Evolutionary conservation across 2,113 vertebrate species (phyloP).

Genomic region (Hyla sarda): DNA sequence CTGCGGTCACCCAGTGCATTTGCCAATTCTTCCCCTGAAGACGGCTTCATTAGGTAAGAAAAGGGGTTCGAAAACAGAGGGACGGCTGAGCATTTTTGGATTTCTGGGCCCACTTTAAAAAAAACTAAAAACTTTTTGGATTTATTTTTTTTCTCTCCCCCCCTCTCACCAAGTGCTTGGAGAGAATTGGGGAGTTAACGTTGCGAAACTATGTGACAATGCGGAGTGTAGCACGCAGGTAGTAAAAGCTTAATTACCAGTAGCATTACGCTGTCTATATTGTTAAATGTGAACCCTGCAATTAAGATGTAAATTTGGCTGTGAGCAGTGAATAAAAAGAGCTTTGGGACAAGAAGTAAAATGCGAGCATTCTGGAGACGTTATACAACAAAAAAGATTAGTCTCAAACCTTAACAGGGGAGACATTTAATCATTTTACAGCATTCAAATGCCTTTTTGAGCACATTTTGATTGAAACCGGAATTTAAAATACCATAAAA

Average conservation of each 20-base stretch:
- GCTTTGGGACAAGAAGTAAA: conserved; percentile 71
- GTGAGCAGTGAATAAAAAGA: conserved; percentile 75
- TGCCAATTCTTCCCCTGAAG: not conserved
- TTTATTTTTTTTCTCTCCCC: no score
- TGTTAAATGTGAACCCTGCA: conserved; percentile 79
- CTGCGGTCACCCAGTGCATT: not conserved
- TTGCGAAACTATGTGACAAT: conserved; percentile 65
- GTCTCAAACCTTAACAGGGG: conserved; percentile 65
- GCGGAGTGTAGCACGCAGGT: conserved; percentile 73
- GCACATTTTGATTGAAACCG: conserved; percentile 61
- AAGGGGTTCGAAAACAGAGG: not conserved
- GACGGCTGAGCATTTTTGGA: not conserved
- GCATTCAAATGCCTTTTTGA: conserved; percentile 61
- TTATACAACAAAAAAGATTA: conserved; percentile 48
- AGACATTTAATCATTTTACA: conserved; percentile 65
- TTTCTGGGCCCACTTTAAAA: not conserved
- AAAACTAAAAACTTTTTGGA: not conserved
- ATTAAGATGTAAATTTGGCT: conserved; percentile 81
- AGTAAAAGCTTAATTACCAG: conserved; percentile 78
- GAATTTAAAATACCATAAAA: conserved; percentile 61
- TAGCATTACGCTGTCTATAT: conserved; percentile 77
- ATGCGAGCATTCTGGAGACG: conserved; percentile 67
- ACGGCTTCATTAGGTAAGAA: not conserved
- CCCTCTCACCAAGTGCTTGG: no score
- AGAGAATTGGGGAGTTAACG: conserved; percentile 61